Percentiles rank a stretch among this genome's conserved stretches.
Evolutionary conservation across 2,888 invertebrate species (phyloP).

Genomic region (Cerastis leucographa): DNA sequence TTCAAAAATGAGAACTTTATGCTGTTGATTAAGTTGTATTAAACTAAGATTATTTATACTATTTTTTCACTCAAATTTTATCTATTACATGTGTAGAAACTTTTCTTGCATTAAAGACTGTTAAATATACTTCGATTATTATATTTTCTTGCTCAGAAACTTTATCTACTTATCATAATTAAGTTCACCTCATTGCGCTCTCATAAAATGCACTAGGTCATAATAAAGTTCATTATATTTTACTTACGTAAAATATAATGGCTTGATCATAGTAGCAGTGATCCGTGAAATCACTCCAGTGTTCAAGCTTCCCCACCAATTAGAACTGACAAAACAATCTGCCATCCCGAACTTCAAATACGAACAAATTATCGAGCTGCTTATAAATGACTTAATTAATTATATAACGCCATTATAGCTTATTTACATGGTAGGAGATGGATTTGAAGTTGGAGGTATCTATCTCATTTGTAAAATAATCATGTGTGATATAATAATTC

Average conservation of each 20-base stretch:
- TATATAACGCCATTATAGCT: conserved; percentile 20
- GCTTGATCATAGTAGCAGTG: conserved; percentile 4
- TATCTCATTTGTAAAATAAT: not conserved
- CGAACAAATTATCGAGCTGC: conserved; percentile 71
- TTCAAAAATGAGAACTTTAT: conserved; percentile 6
- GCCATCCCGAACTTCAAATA: conserved; percentile 54
- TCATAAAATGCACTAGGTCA: not conserved
- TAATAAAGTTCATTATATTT: not conserved
- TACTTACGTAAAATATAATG: not conserved
- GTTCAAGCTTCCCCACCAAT: conserved; percentile 52
- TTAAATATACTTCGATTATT: not conserved
- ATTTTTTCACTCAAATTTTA: conserved; percentile 5
- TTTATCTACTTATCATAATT: not conserved
- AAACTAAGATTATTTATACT: conserved; percentile 7
- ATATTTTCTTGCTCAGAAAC: not conserved
- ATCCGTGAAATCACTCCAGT: conserved; percentile 30
- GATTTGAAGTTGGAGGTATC: not conserved
- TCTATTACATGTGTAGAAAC: not conserved
- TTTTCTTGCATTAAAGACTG: not conserved
- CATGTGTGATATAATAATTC: not conserved
- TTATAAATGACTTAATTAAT: conserved; percentile 54
- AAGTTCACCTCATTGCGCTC: not conserved
- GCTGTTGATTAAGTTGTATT: conserved; percentile 3
- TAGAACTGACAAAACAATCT: conserved; percentile 71
- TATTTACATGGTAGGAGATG: not conserved